Conservation (phyloP, 2,797 vertebrate species). For the Pangasius larnaudii region DNA sequence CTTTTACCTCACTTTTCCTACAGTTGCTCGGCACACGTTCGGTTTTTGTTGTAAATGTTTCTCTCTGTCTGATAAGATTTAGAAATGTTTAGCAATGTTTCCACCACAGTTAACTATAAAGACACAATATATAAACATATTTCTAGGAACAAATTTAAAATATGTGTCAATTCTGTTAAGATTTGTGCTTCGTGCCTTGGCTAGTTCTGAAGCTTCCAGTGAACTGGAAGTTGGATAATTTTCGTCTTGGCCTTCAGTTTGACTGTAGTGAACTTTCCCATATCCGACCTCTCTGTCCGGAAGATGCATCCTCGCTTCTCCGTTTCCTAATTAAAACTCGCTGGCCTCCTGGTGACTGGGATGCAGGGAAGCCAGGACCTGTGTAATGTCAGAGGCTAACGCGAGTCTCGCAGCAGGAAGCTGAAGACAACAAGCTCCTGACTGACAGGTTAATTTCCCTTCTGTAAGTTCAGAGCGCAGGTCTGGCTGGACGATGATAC, state of each 20-base stretch:
- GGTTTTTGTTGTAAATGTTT: background rate
- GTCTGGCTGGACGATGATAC: background rate
- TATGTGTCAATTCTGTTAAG: background rate
- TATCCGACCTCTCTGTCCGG: background rate
- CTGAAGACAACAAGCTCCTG: constrained; percentile 9
- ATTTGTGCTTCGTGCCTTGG: background rate
- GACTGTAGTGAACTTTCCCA: background rate
- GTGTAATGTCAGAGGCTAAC: constrained; percentile 21
- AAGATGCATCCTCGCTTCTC: background rate
- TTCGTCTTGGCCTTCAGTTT: background rate
- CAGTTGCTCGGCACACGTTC: background rate
- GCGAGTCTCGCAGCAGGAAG: background rate
- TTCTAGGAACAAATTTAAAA: background rate
- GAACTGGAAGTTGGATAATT: background rate
- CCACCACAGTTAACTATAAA: background rate
- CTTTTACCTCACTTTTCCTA: background rate
- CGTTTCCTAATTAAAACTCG: constrained; percentile 30
- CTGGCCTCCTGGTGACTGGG: background rate
- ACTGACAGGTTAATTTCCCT: constrained; percentile 31
- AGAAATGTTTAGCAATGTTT: background rate
- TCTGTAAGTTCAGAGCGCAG: background rate
- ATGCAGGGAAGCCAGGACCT: background rate
- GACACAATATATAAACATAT: background rate
- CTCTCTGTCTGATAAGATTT: background rate
- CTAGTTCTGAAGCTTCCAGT: background rate